Base-by-base conservation (phyloP, 1,140 invertebrate genomes). In the Acromyrmex echinatior region DNA sequence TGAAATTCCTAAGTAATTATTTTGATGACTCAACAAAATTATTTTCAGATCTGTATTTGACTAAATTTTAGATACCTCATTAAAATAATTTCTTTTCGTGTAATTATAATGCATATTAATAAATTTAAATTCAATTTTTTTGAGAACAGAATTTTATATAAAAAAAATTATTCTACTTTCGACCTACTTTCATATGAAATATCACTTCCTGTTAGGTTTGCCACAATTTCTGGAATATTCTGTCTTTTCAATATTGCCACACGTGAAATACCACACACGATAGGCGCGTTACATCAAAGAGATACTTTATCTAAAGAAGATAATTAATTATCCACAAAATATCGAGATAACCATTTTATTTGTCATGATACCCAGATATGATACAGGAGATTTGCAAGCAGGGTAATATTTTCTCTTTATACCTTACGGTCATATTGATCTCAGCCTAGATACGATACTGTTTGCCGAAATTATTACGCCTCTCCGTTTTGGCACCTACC, bases 391-490 rank as follows among this genome's bases (percentile, higher is more conserved):
- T 0, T 5, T 9, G 14, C 39, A 10, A 53, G 18, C 39, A 12
- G 12, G 14, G n/a, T 21, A 35, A 84, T 63, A 76, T 49, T 74
- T 76, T 31, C 9, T 58, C 14, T 12, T 39, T 0, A 21, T 25
- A 65, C 45, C 56, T n/a, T 45, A 28, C 56, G 56, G 80, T 14
- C 14, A 76, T 49, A 49, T 74, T 18, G 70, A 84, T 84, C n/a
- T 14, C n/a, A n/a, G 39, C 0, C 58, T 84, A 84, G 56, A 82
- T 74, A 74, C 18, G 18, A 51, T 49, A 74, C 18, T 62, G 80
- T 74, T 74, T 84, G 39, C 21, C 70, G 28, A 84, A 84, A 51
- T 84, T 84, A 84, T 84, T 84, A 62, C 9, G 14, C 12, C 39
- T 14, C 39, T 25, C 9, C 25, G 18, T 18, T 62, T 31, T 82